These are phyloP conservation scores for Meiosimyza platycephala DNA, from an alignment of 2,888 invertebrate species.

Conservation along the genomic window DNA sequence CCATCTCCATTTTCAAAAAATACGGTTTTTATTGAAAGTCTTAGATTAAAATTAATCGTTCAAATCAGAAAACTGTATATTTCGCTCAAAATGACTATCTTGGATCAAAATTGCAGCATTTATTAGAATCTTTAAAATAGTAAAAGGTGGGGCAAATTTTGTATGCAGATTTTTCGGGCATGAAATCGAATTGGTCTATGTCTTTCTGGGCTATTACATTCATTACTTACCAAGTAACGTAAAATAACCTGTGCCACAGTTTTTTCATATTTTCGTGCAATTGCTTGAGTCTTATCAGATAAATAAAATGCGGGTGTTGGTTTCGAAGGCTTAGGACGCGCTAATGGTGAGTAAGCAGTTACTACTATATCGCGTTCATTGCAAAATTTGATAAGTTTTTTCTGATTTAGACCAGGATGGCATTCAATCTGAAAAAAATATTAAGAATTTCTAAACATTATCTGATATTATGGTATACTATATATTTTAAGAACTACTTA, in stretches of 20 bases:
- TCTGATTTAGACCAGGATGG: slow-evolving; percentile 77
- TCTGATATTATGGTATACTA: background rate
- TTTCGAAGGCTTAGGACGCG: slow-evolving; percentile 69
- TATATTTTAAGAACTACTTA: slow-evolving; percentile 41
- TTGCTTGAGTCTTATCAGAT: slow-evolving; percentile 68
- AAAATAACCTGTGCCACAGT: slow-evolving; percentile 74
- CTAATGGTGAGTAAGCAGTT: slow-evolving; percentile 80
- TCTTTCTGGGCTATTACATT: too few species aligned
- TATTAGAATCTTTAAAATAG: too few species aligned
- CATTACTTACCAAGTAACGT: slow-evolving; percentile 71
- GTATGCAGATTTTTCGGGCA: too few species aligned
- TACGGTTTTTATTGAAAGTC: too few species aligned
- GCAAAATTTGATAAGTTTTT: slow-evolving; percentile 77
- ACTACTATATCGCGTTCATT: slow-evolving; percentile 72
- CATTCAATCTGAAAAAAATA: slow-evolving; percentile 54
- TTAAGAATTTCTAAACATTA: background rate
- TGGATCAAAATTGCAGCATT: too few species aligned
- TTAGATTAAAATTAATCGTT: too few species aligned
- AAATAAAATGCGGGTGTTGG: slow-evolving; percentile 66
- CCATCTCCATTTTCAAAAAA: too few species aligned
- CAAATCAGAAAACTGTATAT: too few species aligned
- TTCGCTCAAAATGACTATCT: too few species aligned
- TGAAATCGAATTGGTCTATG: too few species aligned
- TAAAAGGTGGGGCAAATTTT: too few species aligned
- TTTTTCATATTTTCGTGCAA: slow-evolving; percentile 73